Conservation (phyloP, 92 coral and sea anemone genomes). For the Heliopora coerulea region DNA sequence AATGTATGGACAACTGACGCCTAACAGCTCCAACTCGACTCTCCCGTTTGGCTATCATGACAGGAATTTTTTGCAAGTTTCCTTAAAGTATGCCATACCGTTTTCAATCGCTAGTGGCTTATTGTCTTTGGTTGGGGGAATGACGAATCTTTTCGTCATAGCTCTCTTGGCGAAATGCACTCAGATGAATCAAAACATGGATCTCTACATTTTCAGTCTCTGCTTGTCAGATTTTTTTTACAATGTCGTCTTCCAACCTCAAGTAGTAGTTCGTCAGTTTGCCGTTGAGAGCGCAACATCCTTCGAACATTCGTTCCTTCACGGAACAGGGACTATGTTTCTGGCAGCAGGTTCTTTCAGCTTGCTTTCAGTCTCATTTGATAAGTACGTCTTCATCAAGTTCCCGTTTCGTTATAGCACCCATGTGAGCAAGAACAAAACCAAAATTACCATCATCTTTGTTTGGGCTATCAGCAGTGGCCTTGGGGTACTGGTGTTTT, state of each 20-base stretch:
- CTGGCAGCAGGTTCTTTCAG: neutral
- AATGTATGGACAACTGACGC: too few species aligned
- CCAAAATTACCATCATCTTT: neutral
- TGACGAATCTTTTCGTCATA: conserved; percentile 15
- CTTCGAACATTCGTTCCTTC: neutral
- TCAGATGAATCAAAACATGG: conserved; percentile 1
- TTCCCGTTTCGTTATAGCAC: conserved; percentile 4
- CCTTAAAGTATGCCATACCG: conserved; percentile 13
- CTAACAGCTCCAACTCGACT: neutral
- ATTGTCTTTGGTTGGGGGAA: conserved; percentile 13
- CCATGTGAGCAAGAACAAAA: neutral
- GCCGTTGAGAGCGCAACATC: neutral
- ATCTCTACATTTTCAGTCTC: conserved; percentile 19
- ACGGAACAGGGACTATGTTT: neutral
- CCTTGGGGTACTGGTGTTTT: neutral
- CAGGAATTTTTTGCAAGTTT: too few species aligned
- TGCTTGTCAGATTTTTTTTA: conserved; percentile 28
- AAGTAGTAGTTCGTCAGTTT: neutral
- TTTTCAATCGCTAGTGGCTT: conserved; percentile 6
- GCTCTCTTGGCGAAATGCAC: conserved; percentile 4
- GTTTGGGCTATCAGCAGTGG: conserved; percentile 4
- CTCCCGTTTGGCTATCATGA: neutral
- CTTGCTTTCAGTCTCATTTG: conserved; percentile 21
- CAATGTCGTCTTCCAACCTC: conserved; percentile 25
- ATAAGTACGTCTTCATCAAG: conserved; percentile 19